phyloP scores from a whole-genome alignment of 1,140 invertebrate species.

The Aphidius gifuensis region DNA sequence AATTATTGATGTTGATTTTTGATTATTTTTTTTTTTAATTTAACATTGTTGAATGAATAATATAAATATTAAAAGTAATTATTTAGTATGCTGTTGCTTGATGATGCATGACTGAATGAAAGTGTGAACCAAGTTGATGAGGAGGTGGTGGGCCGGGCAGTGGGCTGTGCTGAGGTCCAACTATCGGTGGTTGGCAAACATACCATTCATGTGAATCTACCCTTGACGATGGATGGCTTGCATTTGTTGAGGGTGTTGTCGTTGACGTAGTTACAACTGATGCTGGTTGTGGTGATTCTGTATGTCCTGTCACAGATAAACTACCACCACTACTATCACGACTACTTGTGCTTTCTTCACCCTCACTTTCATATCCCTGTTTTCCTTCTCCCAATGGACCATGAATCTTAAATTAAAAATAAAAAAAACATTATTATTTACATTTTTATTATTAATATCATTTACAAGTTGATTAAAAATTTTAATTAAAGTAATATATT shows the following conservation, averaged over 20 bases:
- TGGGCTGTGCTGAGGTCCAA: constrained; percentile 50
- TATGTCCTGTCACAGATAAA: constrained; percentile 51
- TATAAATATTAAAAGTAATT: background rate
- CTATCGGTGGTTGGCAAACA: constrained; percentile 55
- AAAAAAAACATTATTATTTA: constrained; percentile 2
- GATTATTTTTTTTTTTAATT: too few relatives aligned
- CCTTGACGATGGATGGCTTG: constrained; percentile 33
- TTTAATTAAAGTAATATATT: constrained; percentile 14
- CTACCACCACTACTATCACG: constrained; percentile 51
- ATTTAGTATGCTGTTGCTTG: constrained; percentile 50
- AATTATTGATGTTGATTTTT: too few relatives aligned
- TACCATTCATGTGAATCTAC: constrained; percentile 64
- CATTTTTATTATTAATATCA: background rate
- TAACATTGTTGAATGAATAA: too few relatives aligned
- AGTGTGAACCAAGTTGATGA: constrained; percentile 52
- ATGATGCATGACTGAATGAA: constrained; percentile 54
- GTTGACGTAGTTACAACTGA: constrained; percentile 51
- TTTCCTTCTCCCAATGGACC: constrained; percentile 48
- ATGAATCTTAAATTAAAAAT: constrained; percentile 43
- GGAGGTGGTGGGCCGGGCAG: constrained; percentile 57
- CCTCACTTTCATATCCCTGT: constrained; percentile 50
- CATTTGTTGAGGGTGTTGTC: constrained; percentile 35
- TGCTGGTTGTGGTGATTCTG: constrained; percentile 46
- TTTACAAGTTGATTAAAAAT: constrained; percentile 6
- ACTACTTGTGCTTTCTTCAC: constrained; percentile 53